Evolutionary conservation across 1,140 invertebrate genomes (phyloP).

Genomic region (Ostrea edulis): DNA sequence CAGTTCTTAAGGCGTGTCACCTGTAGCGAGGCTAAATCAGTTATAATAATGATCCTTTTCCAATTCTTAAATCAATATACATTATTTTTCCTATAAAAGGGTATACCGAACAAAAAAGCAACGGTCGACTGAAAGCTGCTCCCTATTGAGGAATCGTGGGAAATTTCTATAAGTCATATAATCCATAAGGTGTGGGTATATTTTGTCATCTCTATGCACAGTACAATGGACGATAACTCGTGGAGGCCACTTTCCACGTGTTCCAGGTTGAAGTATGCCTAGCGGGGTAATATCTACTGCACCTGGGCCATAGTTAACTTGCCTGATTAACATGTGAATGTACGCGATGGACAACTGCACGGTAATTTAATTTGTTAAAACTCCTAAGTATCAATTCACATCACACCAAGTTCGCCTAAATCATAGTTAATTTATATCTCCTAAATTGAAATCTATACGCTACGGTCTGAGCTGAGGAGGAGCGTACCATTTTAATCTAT

Average conservation of each 20-base stretch:
- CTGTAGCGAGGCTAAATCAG: background rate
- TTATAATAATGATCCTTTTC: background rate
- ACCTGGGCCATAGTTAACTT: background rate
- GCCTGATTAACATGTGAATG: slow-evolving; percentile 28
- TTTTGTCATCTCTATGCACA: background rate
- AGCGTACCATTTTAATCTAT: slow-evolving; percentile 33
- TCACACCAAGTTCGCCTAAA: slow-evolving; percentile 29
- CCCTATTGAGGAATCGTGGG: background rate
- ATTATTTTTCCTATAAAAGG: background rate
- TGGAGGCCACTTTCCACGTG: background rate
- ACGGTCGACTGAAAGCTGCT: background rate
- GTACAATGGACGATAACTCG: slow-evolving; percentile 22
- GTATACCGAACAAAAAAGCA: background rate
- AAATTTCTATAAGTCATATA: background rate
- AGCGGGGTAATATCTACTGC: slow-evolving; percentile 1
- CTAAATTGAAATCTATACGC: slow-evolving; percentile 35
- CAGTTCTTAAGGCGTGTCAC: background rate
- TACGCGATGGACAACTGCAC: slow-evolving; percentile 10
- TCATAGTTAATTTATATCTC: slow-evolving; percentile 27
- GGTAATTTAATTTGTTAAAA: slow-evolving; percentile 36
- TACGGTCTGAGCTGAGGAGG: background rate
- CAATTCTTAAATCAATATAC: background rate
- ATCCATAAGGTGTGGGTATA: background rate
- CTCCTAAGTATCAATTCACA: slow-evolving; percentile 37
- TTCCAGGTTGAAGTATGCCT: slow-evolving; percentile 28